Conservation (phyloP, 2,888 invertebrate species). For the Lobophora halterata region DNA sequence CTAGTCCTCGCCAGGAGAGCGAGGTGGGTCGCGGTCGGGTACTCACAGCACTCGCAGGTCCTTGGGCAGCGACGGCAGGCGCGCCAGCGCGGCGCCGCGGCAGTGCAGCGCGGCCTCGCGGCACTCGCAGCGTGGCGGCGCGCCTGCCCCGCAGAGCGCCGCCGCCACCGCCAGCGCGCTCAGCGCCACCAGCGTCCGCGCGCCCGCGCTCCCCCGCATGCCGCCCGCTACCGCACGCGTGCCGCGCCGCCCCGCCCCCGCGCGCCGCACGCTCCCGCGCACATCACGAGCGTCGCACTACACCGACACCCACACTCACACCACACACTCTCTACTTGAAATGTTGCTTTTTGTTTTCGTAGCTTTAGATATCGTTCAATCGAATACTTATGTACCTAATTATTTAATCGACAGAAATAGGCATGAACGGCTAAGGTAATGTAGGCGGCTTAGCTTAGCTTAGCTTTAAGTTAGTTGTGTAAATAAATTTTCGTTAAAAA, state of each 20-base stretch:
- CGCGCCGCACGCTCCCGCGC: slow-evolving; percentile 5
- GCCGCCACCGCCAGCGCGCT: slow-evolving; percentile 30
- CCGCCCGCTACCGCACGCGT: slow-evolving; percentile 17
- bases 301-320: slow-evolving; percentile 23
- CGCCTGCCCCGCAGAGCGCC: slow-evolving; percentile 11
- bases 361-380: too few species aligned
- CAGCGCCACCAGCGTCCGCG: slow-evolving; percentile 33
- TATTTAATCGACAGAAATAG: too few species aligned
- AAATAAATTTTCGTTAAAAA: too few species aligned
- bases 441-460: too few species aligned
- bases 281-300: slow-evolving; percentile 4
- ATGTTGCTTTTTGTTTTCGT: too few species aligned
- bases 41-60: slow-evolving; percentile 54
- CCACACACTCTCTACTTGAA: too few species aligned
- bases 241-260: neutral
- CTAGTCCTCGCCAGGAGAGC: neutral
- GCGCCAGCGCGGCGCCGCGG: slow-evolving; percentile 50
- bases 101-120: slow-evolving; percentile 44
- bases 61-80: slow-evolving; percentile 55
- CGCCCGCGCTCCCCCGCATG: slow-evolving; percentile 39
- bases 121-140: slow-evolving; percentile 47
- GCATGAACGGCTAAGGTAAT: too few species aligned
- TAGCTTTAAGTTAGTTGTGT: too few species aligned
- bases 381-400: too few species aligned
- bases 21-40: neutral